Base-by-base conservation (phyloP, 2,113 vertebrate genomes). In the Suncus etruscus region DNA sequence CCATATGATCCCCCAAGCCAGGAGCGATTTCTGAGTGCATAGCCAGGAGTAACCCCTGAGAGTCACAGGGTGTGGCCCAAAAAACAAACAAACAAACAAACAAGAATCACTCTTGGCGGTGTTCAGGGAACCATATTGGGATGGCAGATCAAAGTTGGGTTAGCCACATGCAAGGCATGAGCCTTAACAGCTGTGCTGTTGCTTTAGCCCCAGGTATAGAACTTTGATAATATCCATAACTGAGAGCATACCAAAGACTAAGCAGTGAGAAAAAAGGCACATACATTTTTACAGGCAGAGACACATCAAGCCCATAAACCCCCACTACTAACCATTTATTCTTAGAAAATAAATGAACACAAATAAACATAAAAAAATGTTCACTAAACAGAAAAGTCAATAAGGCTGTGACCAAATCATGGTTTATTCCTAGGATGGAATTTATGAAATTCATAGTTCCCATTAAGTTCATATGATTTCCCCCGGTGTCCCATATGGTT, bases 291-390 rank as follows among this genome's bases (percentile, higher is more conserved):
- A 47, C 29, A 24, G 8, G 24, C 32, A 83, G 66, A 66, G 25
- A 78, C 22, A 24, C 1, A 0, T 47, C 50, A 74, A 29, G 45
- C 7, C 18, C 75, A 50, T 76, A 81, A 78, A 32, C 66, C 58
- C 86, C 29, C n/a, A 80, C 54, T 75, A 69, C 90, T 84, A 83
- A 79, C 9, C 87, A 51, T 83, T 83, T 83, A 90, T 48, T 80
- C 24, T 79, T 58, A 82, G 88, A 54, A 91, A 89, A 77, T 66
- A 77, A 78, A 0, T 73, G n/a, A 27, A 69, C 29, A 78, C 65
- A 86, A 79, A 73, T 78, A 54, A 73, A 78, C 50, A 48, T 85
- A 58, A 76, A 72, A 72, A 76, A 45, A 82, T 73, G 32, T 85
- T 89, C 85, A 93, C 48, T 78, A 58, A 91, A 29, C 15, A 70